Base-by-base conservation (phyloP, 2,113 vertebrate genomes). In the Peromyscus californicus region DNA sequence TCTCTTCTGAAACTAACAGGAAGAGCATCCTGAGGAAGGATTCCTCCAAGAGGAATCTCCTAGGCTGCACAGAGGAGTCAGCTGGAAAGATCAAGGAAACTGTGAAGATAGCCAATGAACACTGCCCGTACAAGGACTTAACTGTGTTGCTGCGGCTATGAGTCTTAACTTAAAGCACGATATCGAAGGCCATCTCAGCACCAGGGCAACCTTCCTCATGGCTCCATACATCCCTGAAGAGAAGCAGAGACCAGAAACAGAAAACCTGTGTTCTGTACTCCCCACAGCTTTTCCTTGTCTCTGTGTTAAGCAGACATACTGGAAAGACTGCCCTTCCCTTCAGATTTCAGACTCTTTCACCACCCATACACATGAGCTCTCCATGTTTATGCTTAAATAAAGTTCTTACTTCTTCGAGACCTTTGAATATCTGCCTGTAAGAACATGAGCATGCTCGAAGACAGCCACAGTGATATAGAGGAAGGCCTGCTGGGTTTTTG, bases 391-490 rank as follows among this genome's bases (percentile, higher is more conserved):
- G 21, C 24, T 69, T 51, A 89, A 75, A 22, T 51, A 61, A 90
- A 76, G 10, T 4, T 16, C 36, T 85, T 80, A 26, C 15, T 45
- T 82, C 36, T 61, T 93, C 26, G 13, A 13, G 33, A 26, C 63
- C 51, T 61, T 80, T 57, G 31, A 39, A 33, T 31, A 1, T 45
- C 15, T 45, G 7, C 4, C 21, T 33, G 6, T 63, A 70, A 61
- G n/a, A 11, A 26, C 70, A 1, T 31, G 45, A 1, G 31, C 11
- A 26, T 67, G 10, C 4, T 33, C 19, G 42, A 33, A 65, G 26
- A 79, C 3, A 0, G 1, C 8, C 17, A 0, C 12, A 11, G 6
- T 36, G 0, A 11, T 24, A 26, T 15, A 54, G 42, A 79, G 15
- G 8, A 74, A 65, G 1, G 3, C 8, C 7, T 22, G 75, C 5